Conservation (phyloP, 2,888 invertebrate genomes). For the Augiades crinisus region DNA sequence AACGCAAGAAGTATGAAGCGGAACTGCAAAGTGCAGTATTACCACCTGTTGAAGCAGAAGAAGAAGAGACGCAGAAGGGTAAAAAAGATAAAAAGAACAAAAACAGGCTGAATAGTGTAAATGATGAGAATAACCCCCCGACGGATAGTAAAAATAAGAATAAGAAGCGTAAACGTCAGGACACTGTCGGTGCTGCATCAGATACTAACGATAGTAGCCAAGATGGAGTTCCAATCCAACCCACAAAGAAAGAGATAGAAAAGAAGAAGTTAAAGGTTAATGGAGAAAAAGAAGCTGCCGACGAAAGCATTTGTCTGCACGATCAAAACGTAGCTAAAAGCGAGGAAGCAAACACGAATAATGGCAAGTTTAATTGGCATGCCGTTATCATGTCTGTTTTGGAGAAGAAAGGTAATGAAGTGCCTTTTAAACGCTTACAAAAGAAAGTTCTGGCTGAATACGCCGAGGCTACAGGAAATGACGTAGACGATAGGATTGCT, state of each 20-base stretch:
- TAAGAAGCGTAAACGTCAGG: slow-evolving; percentile 68
- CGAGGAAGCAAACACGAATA: slow-evolving; percentile 48
- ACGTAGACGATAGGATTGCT: slow-evolving; percentile 82
- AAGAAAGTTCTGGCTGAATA: slow-evolving; percentile 88
- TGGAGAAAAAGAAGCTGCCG: slow-evolving; percentile 48
- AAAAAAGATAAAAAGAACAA: slow-evolving; percentile 72
- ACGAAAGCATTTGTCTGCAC: slow-evolving; percentile 64
- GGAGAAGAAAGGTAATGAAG: slow-evolving; percentile 80
- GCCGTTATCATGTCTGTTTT: slow-evolving; percentile 73
- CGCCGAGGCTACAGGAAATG: slow-evolving; percentile 68
- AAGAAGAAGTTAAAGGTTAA: slow-evolving; percentile 65
- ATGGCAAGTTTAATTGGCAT: slow-evolving; percentile 75
- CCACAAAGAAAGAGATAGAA: slow-evolving; percentile 42
- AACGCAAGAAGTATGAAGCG: slow-evolving; percentile 71
- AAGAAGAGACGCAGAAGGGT: slow-evolving; percentile 42
- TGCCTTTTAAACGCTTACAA: slow-evolving; percentile 86
- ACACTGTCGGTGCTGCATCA: slow-evolving; percentile 54
- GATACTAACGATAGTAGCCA: slow-evolving; percentile 39
- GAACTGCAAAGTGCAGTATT: slow-evolving; percentile 63
- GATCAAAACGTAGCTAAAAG: slow-evolving; percentile 73
- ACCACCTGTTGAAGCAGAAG: slow-evolving; percentile 43
- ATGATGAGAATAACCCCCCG: slow-evolving; percentile 39
- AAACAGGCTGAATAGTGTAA: slow-evolving; percentile 54
- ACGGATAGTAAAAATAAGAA: slow-evolving; percentile 55
- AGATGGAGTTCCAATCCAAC: slow-evolving; percentile 38